Conservation (phyloP, 1,140 invertebrate genomes). For the Sycophaga agraensis region DNA sequence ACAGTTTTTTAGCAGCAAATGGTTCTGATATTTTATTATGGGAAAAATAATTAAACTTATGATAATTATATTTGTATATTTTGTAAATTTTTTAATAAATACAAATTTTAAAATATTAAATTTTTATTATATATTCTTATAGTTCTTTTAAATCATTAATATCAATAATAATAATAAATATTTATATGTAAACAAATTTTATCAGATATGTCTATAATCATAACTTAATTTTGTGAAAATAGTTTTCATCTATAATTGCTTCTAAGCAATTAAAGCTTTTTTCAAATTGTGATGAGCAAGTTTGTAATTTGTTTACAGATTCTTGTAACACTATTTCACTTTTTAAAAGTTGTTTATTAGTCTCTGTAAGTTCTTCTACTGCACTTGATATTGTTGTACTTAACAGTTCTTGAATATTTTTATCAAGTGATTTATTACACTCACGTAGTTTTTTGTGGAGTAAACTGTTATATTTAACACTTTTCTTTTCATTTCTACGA, state of each 20-base stretch:
- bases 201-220: constrained; percentile 8
- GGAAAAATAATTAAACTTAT: constrained; percentile 34
- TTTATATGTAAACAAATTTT: background rate
- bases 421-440: constrained; percentile 52
- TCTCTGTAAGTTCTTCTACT: constrained; percentile 45
- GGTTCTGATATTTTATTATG: constrained; percentile 69
- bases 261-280: constrained; percentile 38
- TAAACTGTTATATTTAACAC: constrained; percentile 54
- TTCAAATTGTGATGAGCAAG: constrained; percentile 35
- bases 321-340: constrained; percentile 54
- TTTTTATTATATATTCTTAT: too few species aligned
- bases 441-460: constrained; percentile 55
- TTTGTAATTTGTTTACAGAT: constrained; percentile 48
- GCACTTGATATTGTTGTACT: constrained; percentile 43
- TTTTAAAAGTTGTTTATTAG: constrained; percentile 52
- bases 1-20: constrained; percentile 67
- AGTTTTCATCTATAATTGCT: constrained; percentile 41
- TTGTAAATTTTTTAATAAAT: constrained; percentile 8
- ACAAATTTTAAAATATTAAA: background rate
- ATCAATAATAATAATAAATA: background rate
- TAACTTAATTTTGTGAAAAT: constrained; percentile 44
- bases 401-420: constrained; percentile 44
- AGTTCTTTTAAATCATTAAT: background rate
- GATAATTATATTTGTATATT: constrained; percentile 4
- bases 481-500: constrained; percentile 45